Evolutionary conservation across 2,113 vertebrate species (phyloP).

Genomic region (Megaceryle torquata): DNA sequence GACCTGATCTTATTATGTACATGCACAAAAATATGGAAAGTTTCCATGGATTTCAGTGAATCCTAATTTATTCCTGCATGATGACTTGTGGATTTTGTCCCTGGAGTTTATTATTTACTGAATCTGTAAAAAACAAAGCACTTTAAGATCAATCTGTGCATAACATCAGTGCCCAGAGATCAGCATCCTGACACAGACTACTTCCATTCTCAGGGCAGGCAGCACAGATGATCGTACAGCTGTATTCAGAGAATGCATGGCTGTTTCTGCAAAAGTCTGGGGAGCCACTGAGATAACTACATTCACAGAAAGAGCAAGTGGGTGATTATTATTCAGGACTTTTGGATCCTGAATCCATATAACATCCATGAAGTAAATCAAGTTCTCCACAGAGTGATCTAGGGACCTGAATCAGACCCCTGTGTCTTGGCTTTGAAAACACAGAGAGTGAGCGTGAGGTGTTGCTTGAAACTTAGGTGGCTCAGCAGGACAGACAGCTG

Average conservation of each 20-base stretch:
- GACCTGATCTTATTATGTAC: neutral
- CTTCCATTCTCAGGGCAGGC: neutral
- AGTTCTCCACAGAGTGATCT: neutral
- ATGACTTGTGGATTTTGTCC: neutral
- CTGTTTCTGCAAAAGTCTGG: neutral
- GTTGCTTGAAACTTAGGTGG: neutral
- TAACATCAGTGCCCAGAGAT: neutral
- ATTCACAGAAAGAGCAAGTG: neutral
- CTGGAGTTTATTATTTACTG: neutral
- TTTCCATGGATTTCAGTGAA: neutral
- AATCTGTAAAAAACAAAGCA: neutral
- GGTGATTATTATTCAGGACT: neutral
- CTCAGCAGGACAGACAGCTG: neutral
- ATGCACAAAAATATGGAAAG: neutral
- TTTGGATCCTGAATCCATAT: neutral
- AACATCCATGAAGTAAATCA: neutral
- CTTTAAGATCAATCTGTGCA: neutral
- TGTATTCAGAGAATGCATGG: neutral
- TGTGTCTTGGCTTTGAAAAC: neutral
- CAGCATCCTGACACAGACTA: neutral
- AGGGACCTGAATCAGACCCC: neutral
- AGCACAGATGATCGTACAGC: neutral
- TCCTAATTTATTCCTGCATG: neutral
- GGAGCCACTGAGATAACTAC: neutral
- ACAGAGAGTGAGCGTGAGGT: neutral